phyloP scores from a whole-genome alignment of 2,113 vertebrate genomes.

The Pogonocichla stellata region DNA sequence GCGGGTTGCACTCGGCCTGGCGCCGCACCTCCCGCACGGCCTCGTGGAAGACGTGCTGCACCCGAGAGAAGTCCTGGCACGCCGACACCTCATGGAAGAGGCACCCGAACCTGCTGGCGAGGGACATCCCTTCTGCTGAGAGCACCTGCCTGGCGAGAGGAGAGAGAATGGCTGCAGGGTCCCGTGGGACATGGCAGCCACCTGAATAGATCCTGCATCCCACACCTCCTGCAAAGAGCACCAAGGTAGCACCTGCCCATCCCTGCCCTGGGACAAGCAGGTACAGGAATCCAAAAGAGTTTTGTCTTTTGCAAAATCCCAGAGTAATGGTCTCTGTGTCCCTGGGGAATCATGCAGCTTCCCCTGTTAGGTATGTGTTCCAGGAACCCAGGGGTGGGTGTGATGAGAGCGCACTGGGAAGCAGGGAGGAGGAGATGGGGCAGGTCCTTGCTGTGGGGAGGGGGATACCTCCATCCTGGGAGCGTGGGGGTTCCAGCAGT shows the following conservation, averaged over 20 bases:
- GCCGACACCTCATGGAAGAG: conserved; percentile 88
- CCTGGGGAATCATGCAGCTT: background rate
- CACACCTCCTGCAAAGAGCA: rapidly evolving
- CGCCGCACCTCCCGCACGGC: conserved; percentile 80
- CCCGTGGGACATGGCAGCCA: background rate
- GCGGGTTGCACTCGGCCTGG: conserved; percentile 50
- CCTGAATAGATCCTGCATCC: background rate
- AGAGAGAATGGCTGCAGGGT: background rate
- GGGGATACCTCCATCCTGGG: background rate
- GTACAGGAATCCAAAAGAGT: background rate
- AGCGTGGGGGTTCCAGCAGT: rapidly evolving
- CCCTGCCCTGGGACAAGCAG: background rate
- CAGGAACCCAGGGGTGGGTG: background rate
- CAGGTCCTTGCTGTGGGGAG: background rate
- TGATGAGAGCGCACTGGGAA: background rate
- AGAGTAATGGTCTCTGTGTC: background rate
- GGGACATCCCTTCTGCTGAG: conserved; percentile 76
- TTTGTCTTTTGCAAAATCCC: background rate
- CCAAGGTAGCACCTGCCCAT: background rate
- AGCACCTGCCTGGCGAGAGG: conserved; percentile 82
- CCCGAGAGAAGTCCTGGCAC: conserved; percentile 81
- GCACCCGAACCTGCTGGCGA: conserved; percentile 80
- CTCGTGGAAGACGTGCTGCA: conserved; percentile 85
- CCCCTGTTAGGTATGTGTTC: too few species aligned
- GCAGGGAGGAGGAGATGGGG: background rate